Conservation (phyloP, 2,113 vertebrate species). For the Paracanthobrama guichenoti region DNA sequence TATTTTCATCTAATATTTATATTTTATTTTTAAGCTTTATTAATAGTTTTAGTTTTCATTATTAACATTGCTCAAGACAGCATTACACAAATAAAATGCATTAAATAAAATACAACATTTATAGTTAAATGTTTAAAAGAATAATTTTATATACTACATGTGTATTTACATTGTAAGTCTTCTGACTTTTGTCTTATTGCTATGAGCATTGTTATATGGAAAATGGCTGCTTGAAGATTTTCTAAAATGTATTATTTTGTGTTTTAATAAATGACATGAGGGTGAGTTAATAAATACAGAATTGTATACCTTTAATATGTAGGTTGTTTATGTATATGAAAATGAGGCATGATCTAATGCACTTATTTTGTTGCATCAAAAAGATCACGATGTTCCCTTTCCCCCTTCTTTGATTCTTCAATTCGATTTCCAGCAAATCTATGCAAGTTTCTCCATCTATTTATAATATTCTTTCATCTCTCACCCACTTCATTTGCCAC, state of each 20-base stretch:
- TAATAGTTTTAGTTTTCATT: background rate
- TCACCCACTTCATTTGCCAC: constrained; percentile 24
- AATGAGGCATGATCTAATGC: background rate
- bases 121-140: background rate
- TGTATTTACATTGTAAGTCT: background rate
- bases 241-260: background rate
- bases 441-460: constrained; percentile 29
- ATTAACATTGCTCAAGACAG: background rate
- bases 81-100: background rate
- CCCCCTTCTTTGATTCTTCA: background rate
- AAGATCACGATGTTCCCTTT: background rate
- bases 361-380: background rate
- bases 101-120: background rate
- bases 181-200: too few species aligned
- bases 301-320: background rate
- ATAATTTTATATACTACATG: background rate
- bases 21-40: background rate
- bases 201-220: too few species aligned
- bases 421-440: background rate
- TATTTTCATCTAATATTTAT: background rate
- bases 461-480: constrained; percentile 27
- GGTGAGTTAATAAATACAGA: background rate
- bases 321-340: background rate
- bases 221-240: background rate
- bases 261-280: background rate